Evolutionary conservation across 2,797 vertebrate species (phyloP).

Genomic region (Enteromius thamalakanensis): DNA sequence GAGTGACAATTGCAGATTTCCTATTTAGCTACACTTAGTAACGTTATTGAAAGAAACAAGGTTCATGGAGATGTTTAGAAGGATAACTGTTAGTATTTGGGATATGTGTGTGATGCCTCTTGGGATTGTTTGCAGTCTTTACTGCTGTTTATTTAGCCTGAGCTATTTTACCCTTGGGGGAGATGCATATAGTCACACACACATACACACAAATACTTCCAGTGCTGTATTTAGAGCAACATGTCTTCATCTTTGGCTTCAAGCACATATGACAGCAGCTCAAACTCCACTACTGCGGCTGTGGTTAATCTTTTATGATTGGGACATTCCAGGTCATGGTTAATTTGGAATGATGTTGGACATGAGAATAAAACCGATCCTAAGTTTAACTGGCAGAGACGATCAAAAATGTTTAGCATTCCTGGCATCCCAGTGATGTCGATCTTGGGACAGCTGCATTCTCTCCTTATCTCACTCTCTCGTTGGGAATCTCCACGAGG

Average conservation of each 20-base stretch:
- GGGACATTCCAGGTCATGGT: conserved; percentile 57
- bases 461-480: conserved; percentile 9
- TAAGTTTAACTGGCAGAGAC: conserved; percentile 33
- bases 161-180: conserved; percentile 30
- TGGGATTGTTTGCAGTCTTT: conserved; percentile 42
- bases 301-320: conserved; percentile 43
- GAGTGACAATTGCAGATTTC: background rate
- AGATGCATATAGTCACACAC: conserved; percentile 7
- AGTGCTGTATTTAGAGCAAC: conserved; percentile 10
- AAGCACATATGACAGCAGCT: background rate
- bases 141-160: conserved; percentile 44
- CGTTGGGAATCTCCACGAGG: background rate
- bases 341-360: background rate
- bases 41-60: background rate
- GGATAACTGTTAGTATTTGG: background rate
- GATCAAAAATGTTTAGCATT: conserved; percentile 51
- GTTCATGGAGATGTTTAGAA: background rate
- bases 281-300: conserved; percentile 7
- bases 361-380: conserved; percentile 9
- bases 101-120: conserved; percentile 1
- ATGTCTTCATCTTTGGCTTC: conserved; percentile 26
- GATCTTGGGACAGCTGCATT: conserved; percentile 49
- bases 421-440: conserved; percentile 46
- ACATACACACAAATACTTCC: conserved; percentile 3
- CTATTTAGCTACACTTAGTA: background rate